Evolutionary conservation across 1,140 invertebrate genomes (phyloP), one percentile per base, ranked within the genome.

Genomic region (Scaptomyza graminum): DNA sequence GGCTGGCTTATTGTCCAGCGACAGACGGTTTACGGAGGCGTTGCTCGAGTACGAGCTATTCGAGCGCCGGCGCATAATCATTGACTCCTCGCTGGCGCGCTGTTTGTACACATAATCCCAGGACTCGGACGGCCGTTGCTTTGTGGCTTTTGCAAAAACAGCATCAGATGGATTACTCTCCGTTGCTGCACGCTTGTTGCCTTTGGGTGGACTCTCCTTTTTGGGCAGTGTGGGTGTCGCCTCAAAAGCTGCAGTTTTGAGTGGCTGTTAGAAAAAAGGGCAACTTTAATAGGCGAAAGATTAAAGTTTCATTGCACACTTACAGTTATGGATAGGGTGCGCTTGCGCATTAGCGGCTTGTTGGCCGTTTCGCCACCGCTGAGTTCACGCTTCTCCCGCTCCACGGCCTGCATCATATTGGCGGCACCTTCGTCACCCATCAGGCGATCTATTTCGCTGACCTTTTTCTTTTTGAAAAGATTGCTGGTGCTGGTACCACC

Each of bases 341-440:
- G 93, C 18, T 77, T 89, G 15, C 91, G 92, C 85, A 92, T 94
- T 72, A 91, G 93, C 79, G 74, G 93, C 85, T 92, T 94, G 78
- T 90, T 92, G 75, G 49, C 54, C 2, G 74, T n/a, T 46, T 82
- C 81, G 3, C 66, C 76, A 0, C 79, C 83, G 41, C 84, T 89
- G 8, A 79, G 44, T 41, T 87, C 82, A 0, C 67, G 80, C 76
- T 88, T 72, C 9, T 93, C 93, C 60, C 94, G 94, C 76, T 95
- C 94, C 1, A 96, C 93, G 16, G 96, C 95, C 77, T 96, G 96
- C 12, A 97, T 92, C 93, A 97, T 95, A 91, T 97, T 97, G 1
- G 96, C 95, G 2, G 96, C 96, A 1, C 96, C 96, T 90, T 97
- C 96, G 90, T 97, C 96, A 91, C 96, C 96, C 64, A 97, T 92